These are phyloP conservation scores for Nezara viridula DNA, from an alignment of 2,888 invertebrate genomes.

Conservation along the genomic window DNA sequence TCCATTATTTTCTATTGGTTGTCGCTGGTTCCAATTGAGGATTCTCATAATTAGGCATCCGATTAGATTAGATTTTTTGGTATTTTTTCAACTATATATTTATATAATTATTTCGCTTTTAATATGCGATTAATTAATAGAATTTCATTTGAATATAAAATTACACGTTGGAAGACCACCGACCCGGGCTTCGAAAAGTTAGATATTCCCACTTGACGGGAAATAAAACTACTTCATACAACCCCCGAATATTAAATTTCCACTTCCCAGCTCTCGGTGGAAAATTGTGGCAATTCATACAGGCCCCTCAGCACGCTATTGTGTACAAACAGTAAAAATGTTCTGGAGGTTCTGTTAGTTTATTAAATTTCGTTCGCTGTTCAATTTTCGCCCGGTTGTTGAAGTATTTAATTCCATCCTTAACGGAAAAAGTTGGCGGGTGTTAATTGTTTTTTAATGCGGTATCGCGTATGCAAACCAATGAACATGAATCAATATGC, in stretches of 20 bases:
- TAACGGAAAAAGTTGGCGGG: no score
- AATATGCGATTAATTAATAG: background rate
- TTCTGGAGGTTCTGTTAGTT: background rate
- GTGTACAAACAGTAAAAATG: slow-evolving; percentile 12
- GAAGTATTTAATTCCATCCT: no score
- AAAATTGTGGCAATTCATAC: slow-evolving; percentile 36
- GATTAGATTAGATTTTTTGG: no score
- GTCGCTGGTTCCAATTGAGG: no score
- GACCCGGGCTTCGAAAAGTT: background rate
- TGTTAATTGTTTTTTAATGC: no score
- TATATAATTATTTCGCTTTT: no score
- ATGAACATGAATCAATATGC: no score
- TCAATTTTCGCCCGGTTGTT: background rate
- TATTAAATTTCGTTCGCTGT: slow-evolving; percentile 5
- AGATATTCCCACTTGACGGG: background rate
- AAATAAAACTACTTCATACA: slow-evolving; percentile 10
- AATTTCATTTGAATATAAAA: background rate
- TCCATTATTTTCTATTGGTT: no score
- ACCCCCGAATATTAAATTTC: slow-evolving; percentile 11
- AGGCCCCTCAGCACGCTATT: background rate
- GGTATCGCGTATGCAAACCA: no score
- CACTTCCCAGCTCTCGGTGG: background rate
- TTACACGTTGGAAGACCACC: background rate
- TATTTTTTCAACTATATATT: no score
- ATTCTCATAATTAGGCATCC: no score